Base-by-base conservation (phyloP, 2,113 vertebrate species). In the Hyperoodon ampullatus region DNA sequence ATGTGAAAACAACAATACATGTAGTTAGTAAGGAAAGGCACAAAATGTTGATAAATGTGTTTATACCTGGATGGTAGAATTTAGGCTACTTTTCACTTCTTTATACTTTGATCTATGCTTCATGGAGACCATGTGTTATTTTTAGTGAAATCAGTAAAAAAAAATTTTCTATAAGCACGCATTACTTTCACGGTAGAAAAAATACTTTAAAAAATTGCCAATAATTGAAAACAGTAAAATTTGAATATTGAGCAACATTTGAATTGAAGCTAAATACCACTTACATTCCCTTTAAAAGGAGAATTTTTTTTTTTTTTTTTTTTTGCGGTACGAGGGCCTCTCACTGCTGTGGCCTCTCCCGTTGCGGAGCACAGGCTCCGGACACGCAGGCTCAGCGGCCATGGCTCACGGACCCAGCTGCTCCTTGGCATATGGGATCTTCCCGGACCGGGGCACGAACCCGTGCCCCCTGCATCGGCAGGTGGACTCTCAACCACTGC, bases 171-270 rank as follows among this genome's bases (percentile, higher is more conserved):
- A 42, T 60, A 78, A 82, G 10, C 4, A 72, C 44, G 21, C 87
- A 42, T 60, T 39, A 94, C 4, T 71, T 77, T 86, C 83, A 66
- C 11, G 96, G 88, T 63, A 74, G 63, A 35, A 81, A 39, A 93
- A 35, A 53, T 92, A 14, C 55, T 91, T 80, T 92, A 55, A 66
- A 47, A 91, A 55, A 85, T 78, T 86, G 19, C 70, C 14, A n/a
- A 24, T 60, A 89, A n/a, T 88, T 47, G 60, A 77, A 78, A 92
- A 72, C 5, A 44, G 50, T 82, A 47, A 88, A 95, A 93, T 82
- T 80, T 94, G 30, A 50, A 70, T 88, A n/a, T 47, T 72, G 55
- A 92, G 24, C 61, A 89, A 66, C 30, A 82, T 65, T 70, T 75
- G 21, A 85, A 60, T 70, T 65, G 55, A 87, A 60, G 44, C 66